These are phyloP conservation scores for Paraplagusia blochii DNA, from an alignment of 2,113 vertebrate genomes.

Conservation along the genomic window DNA sequence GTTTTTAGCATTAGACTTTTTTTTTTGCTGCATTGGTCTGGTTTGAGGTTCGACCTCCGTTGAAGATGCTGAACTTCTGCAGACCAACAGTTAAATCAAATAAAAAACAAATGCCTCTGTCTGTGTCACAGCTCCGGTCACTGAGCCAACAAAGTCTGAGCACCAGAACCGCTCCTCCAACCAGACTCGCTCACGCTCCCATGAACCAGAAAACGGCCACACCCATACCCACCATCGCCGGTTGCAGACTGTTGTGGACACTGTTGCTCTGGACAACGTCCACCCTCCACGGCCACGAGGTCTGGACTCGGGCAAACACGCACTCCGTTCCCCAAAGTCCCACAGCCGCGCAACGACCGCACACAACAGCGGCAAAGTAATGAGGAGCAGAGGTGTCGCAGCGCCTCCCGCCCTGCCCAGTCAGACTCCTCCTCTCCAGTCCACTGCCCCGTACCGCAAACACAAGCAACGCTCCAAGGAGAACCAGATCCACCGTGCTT, in stretches of 20 bases:
- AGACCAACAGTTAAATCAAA: no score
- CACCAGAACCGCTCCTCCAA: constrained; percentile 80
- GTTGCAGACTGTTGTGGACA: constrained; percentile 75
- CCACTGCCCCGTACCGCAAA: constrained; percentile 85
- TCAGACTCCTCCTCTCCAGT: constrained; percentile 81
- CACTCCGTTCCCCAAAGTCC: constrained; percentile 87
- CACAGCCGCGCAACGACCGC: constrained; percentile 77
- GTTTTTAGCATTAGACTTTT: no score
- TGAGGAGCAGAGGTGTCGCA: constrained; percentile 79
- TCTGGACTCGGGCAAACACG: constrained; percentile 86
- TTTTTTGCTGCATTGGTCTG: no score
- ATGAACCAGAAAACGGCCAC: constrained; percentile 89
- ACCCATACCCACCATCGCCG: constrained; percentile 83
- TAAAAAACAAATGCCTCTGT: constrained; percentile 3
- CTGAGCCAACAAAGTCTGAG: constrained; percentile 80
- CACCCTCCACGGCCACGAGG: constrained; percentile 74
- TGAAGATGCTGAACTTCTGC: no score
- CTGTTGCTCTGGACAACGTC: constrained; percentile 50
- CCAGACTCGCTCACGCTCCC: constrained; percentile 90
- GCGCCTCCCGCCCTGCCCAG: constrained; percentile 74
- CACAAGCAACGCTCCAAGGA: constrained; percentile 93
- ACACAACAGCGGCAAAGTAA: constrained; percentile 78
- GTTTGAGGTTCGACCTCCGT: no score
- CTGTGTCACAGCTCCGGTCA: constrained; percentile 47
- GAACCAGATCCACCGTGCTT: constrained; percentile 79